A percentile compares a stretch with the other conserved stretches of the same genome.
These are phyloP conservation scores for Acanthococcus lagerstroemiae DNA, from an alignment of 2,888 invertebrate genomes.

Conservation along the genomic window DNA sequence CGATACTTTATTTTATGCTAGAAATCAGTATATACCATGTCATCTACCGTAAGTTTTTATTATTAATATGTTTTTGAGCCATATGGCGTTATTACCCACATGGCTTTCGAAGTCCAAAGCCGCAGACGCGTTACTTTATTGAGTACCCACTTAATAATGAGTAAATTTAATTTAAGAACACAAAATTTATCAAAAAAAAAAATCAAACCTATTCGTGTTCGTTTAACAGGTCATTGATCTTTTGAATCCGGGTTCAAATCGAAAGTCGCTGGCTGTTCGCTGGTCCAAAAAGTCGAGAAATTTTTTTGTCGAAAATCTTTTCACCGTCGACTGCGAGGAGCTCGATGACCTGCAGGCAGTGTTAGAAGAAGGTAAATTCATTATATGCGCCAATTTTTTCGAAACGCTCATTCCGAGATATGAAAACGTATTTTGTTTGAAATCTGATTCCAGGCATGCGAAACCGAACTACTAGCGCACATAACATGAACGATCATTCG, in stretches of 20 bases:
- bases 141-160: too few species aligned
- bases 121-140: too few species aligned
- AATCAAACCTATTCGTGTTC: too few species aligned
- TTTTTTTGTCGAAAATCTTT: slow-evolving; percentile 93
- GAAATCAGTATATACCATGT: too few species aligned
- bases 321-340: slow-evolving; percentile 87
- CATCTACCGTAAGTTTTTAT: too few species aligned
- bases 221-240: slow-evolving; percentile 79
- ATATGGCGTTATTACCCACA: too few species aligned
- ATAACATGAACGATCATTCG: slow-evolving; percentile 88
- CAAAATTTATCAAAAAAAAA: too few species aligned
- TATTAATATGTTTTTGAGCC: too few species aligned
- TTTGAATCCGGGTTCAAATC: slow-evolving; percentile 71
- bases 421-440: not conserved
- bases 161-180: too few species aligned
- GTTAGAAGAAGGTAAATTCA: slow-evolving; percentile 71
- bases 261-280: slow-evolving; percentile 75
- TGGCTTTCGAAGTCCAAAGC: too few species aligned
- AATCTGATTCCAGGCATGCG: slow-evolving; percentile 68
- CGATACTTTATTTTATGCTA: too few species aligned
- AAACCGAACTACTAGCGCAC: slow-evolving; percentile 77
- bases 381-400: not conserved
- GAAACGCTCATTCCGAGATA: not conserved
- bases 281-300: slow-evolving; percentile 90
- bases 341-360: slow-evolving; percentile 86